Evolutionary conservation across 2,797 vertebrate genomes (phyloP).

Genomic region (Varecia variegata): DNA sequence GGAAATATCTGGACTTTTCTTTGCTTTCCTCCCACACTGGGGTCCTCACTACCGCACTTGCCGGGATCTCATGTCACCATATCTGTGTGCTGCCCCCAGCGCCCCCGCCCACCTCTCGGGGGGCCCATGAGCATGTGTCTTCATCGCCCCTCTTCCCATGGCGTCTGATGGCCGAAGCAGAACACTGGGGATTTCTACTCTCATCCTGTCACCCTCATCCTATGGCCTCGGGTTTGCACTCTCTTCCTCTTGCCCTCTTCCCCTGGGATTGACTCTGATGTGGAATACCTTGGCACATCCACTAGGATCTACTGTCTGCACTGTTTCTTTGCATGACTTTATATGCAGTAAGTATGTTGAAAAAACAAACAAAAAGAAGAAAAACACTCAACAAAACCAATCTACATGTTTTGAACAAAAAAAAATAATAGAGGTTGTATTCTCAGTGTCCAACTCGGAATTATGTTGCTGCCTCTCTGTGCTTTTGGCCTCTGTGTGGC

Average conservation of each 20-base stretch:
- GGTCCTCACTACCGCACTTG: not conserved
- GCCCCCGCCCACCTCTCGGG: not conserved
- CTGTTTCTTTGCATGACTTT: constrained; percentile 86
- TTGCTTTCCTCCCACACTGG: not conserved
- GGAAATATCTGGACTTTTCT: not conserved
- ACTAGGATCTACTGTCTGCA: constrained; percentile 81
- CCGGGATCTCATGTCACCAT: not conserved
- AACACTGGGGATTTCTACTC: not conserved
- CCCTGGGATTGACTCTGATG: constrained; percentile 59
- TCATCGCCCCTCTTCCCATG: not conserved
- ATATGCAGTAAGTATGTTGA: constrained; percentile 84
- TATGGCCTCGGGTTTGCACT: not conserved
- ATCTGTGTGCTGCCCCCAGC: not conserved
- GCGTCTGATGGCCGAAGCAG: not conserved
- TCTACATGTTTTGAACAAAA: constrained; percentile 78
- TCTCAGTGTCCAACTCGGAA: constrained; percentile 82
- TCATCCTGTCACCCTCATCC: not conserved
- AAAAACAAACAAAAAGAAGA: constrained; percentile 78
- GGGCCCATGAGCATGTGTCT: not conserved
- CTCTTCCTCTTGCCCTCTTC: constrained; percentile 48
- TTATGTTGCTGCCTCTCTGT: constrained; percentile 82
- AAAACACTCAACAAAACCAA: constrained; percentile 72
- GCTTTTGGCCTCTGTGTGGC: constrained; percentile 71
- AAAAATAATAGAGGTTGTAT: constrained; percentile 71
- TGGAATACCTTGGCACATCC: constrained; percentile 67